Conservation (phyloP, 2,888 invertebrate genomes). For the Chorisops tibialis region DNA sequence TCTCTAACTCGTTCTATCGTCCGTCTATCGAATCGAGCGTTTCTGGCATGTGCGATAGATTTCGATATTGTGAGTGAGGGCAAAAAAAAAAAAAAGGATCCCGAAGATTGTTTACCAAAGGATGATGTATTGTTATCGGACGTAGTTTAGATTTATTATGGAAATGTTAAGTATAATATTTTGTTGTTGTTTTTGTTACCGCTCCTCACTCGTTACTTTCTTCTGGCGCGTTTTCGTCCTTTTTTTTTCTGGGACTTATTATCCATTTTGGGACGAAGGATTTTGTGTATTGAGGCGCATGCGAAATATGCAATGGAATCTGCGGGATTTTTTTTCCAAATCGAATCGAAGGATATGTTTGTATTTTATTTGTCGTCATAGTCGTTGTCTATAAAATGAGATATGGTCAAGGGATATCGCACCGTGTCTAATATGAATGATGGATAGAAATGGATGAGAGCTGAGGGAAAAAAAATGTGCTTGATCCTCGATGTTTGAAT, state of each 20-base stretch:
- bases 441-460: no score
- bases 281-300: no score
- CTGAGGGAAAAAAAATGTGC: no score
- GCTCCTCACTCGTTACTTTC: constrained; percentile 14
- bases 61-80: constrained; percentile 30
- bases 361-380: no score
- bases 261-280: no score
- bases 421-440: no score
- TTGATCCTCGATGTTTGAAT: constrained; percentile 22
- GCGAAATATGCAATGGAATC: no score
- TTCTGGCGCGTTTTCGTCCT: background rate
- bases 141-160: constrained; percentile 46
- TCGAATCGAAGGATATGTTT: no score
- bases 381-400: no score
- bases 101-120: constrained; percentile 47
- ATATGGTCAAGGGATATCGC: no score
- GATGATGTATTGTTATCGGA: constrained; percentile 49
- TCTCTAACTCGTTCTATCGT: constrained; percentile 27
- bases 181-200: constrained; percentile 10
- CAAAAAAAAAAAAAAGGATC: constrained; percentile 41
- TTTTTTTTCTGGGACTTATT: no score
- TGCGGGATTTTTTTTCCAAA: no score
- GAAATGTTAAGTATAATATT: constrained; percentile 34
- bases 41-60: constrained; percentile 32
- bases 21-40: constrained; percentile 10